Conservation (phyloP, 1,140 invertebrate genomes). For the Microplitis demolitor region DNA sequence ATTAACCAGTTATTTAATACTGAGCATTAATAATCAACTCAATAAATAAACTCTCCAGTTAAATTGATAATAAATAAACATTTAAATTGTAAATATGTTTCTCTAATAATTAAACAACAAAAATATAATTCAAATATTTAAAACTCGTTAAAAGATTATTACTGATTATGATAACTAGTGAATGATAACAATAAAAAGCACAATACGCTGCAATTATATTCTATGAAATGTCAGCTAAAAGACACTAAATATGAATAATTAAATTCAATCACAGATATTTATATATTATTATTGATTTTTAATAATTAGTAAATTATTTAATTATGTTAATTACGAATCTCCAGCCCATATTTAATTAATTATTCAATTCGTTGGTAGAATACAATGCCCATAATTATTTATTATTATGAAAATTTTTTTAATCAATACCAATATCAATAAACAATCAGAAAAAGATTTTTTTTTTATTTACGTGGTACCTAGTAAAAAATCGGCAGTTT, state of each 20-base stretch:
- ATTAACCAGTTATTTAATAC: no score
- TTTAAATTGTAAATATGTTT: no score
- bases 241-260: not conserved
- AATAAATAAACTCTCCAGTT: no score
- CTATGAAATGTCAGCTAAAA: not conserved
- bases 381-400: not conserved
- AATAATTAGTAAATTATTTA: not conserved
- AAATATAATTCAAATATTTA: no score
- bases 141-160: not conserved
- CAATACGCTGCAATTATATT: not conserved
- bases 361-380: not conserved
- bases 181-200: not conserved
- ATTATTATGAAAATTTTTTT: not conserved
- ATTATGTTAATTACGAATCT: not conserved
- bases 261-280: slow-evolving; percentile 27
- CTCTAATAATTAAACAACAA: no score
- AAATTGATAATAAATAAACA: no score
- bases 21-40: no score
- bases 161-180: not conserved
- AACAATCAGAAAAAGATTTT: no score
- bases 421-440: no score
- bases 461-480: no score
- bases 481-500: slow-evolving; percentile 2
- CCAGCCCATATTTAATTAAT: not conserved
- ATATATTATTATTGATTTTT: not conserved